A percentile compares a stretch with the other conserved stretches of the same genome.
Evolutionary conservation across 2,113 vertebrate species (phyloP).

Genomic region (Ia io): DNA sequence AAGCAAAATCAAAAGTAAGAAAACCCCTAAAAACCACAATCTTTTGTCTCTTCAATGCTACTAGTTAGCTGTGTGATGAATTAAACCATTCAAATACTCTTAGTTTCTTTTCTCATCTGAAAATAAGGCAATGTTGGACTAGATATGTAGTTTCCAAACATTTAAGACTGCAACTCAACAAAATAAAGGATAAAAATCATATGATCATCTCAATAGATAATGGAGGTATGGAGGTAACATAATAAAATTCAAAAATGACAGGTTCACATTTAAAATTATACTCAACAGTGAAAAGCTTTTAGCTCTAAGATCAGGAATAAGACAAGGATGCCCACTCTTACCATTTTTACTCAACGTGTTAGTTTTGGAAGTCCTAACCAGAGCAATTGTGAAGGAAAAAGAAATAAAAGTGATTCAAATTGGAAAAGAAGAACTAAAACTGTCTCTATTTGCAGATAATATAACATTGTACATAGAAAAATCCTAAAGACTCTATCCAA

Average conservation of each 20-base stretch:
- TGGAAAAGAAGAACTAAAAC: neutral
- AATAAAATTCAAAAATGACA: neutral
- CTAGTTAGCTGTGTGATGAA: no score
- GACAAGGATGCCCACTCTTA: neutral
- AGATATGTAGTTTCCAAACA: neutral
- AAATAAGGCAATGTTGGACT: neutral
- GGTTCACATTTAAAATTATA: neutral
- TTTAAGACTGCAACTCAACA: neutral
- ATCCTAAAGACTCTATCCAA: neutral
- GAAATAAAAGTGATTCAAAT: neutral
- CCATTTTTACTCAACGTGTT: neutral
- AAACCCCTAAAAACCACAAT: neutral
- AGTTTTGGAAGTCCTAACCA: neutral
- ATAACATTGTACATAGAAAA: neutral
- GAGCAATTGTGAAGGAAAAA: neutral
- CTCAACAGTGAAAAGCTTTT: neutral
- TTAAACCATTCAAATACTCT: neutral
- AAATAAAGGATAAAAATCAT: neutral
- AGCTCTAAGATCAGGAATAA: neutral
- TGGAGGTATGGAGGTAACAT: neutral
- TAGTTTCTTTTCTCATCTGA: neutral
- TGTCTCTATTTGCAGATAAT: neutral
- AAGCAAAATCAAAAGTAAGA: neutral
- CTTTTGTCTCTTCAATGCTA: neutral
- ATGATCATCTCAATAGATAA: neutral